Evolutionary conservation across 2,113 vertebrate species (phyloP), one percentile per base, ranked within the genome.

Genomic region (Oophaga pumilio): DNA sequence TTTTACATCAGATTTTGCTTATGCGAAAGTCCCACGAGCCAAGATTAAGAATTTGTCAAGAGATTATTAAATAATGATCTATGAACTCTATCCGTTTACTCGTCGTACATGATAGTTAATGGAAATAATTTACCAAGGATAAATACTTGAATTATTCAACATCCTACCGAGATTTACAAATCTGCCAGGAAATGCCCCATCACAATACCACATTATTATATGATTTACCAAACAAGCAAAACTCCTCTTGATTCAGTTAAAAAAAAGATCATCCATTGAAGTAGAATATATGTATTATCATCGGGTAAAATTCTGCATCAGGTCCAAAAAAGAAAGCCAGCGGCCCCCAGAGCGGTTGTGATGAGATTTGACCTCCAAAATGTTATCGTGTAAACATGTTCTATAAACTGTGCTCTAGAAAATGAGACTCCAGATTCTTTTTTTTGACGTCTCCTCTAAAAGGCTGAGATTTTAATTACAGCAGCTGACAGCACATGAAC

Each of bases 21-120:
- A 93, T 91, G 91, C 89, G 92, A 94, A 92, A 90, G 93, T 93
- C 93, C 93, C 93, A 93, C 93, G 17, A 74, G 33, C 71, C 33
- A 8, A 8, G 26, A 18, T 49, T 49, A 74, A 74, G 71, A 74
- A 74, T 74, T 74, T 74, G 9, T 74, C 71, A 22, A 74, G 18
- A 74, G 7, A 49, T 20, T 74, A 49, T 26, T 68, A 86, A 77
- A 56, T 26, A 71, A 22, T 52, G 69, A 68, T 52, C 71, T 26
- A 59, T 33, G 60, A 18, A 76, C 43, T 76, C 71, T 62, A 82
- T 82, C 71, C 79, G 26, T 24, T 52, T 20, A 89, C 90, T 89
- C 11, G 83, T 86, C 90, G 22, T 64, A 64, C 15, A 24, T 68
- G 22, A 76, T 81, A 60, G 50, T 73, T 62, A 4, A 56, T 92